Evolutionary conservation across 2,113 vertebrate species (phyloP).

Genomic region (Archocentrus centrarchus): DNA sequence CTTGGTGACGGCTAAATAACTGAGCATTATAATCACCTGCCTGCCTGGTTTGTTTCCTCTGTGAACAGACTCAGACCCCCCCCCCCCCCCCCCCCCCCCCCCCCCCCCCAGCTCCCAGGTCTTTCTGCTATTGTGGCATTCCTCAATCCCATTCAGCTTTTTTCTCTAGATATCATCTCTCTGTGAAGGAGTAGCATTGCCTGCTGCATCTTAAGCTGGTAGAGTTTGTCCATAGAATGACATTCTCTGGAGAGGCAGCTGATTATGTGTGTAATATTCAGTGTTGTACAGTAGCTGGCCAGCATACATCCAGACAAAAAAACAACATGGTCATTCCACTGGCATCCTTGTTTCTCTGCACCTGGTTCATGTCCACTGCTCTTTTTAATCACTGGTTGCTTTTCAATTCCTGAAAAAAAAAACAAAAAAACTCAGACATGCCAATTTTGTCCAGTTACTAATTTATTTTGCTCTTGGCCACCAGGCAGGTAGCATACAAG

Average conservation of each 20-base stretch:
- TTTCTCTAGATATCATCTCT: too few species aligned
- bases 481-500: too few species aligned
- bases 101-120: too few species aligned
- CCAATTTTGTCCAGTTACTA: too few species aligned
- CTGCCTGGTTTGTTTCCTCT: too few species aligned
- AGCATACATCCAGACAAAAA: neutral
- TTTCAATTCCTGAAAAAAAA: neutral
- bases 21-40: neutral
- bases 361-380: neutral
- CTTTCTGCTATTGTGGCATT: too few species aligned
- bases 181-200: fast-evolving
- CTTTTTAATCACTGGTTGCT: neutral
- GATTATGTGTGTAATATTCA: neutral
- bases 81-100: too few species aligned
- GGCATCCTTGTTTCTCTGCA: neutral
- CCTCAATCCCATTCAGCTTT: too few species aligned
- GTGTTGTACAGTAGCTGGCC: too few species aligned
- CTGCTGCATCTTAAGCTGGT: neutral
- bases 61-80: too few species aligned
- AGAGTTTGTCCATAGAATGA: neutral
- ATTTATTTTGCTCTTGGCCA: too few species aligned
- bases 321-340: neutral
- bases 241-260: neutral
- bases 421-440: neutral
- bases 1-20: neutral